A percentile compares a stretch with the other conserved stretches of the same genome.
These are phyloP conservation scores for Drosophila mayaguana DNA, from an alignment of 2,888 invertebrate genomes.

Conservation along the genomic window DNA sequence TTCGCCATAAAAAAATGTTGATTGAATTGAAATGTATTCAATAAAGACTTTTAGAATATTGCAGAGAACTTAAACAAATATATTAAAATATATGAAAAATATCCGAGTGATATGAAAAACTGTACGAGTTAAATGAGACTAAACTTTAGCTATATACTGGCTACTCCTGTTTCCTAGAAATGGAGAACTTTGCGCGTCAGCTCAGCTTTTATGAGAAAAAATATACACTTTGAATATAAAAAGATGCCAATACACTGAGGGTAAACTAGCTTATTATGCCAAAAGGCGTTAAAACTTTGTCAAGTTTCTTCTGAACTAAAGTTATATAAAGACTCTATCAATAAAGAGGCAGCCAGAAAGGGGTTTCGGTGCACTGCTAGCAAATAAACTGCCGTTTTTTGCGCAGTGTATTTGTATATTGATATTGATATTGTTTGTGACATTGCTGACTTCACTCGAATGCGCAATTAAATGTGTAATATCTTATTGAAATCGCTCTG, in stretches of 20 bases:
- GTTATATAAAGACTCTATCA: neutral
- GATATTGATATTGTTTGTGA: constrained; percentile 34
- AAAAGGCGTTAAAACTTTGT: neutral
- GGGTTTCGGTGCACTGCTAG: neutral
- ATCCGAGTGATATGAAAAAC: neutral
- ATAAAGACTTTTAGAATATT: neutral
- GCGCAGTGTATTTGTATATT: constrained; percentile 9
- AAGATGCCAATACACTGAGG: neutral
- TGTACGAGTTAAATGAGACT: neutral
- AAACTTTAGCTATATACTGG: neutral
- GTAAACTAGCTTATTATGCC: neutral
- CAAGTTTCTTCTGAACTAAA: neutral
- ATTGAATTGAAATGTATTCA: neutral
- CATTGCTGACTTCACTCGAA: constrained; percentile 52
- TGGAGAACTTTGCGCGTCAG: neutral
- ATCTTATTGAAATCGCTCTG: constrained; percentile 48
- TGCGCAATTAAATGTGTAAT: constrained; percentile 61
- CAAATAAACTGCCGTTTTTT: neutral
- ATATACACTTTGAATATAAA: neutral
- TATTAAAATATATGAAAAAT: neutral
- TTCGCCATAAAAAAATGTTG: neutral
- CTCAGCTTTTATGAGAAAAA: neutral
- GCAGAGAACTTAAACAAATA: neutral
- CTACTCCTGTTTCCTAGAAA: neutral
- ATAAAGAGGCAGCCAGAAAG: neutral